These are phyloP conservation scores for Spodoptera litura DNA, from an alignment of 1,140 invertebrate species.

Conservation along the genomic window DNA sequence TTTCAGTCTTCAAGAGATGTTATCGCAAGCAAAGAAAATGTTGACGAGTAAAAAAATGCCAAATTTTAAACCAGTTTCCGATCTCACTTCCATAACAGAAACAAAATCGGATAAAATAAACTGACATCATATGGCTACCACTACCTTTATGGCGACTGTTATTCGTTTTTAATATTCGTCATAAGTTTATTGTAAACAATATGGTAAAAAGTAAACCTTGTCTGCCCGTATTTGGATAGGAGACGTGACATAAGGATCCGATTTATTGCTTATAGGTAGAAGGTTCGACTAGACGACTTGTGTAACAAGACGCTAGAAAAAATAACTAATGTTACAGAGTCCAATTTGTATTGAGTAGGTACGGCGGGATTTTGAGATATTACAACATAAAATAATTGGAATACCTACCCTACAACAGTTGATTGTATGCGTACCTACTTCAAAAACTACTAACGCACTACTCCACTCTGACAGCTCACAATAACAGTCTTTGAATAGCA, in stretches of 20 bases:
- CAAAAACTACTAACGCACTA: no score
- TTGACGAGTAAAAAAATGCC: no score
- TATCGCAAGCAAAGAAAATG: no score
- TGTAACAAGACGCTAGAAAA: not conserved
- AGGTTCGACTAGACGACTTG: not conserved
- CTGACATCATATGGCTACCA: not conserved
- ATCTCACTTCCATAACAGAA: constrained; percentile 1
- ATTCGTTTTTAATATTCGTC: constrained; percentile 40
- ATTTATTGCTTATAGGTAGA: not conserved
- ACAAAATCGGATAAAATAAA: not conserved
- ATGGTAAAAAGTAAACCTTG: constrained; percentile 41
- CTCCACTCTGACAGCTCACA: no score
- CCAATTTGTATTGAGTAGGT: no score
- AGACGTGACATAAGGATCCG: constrained; percentile 12
- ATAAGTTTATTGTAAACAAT: constrained; percentile 43
- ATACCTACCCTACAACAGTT: no score
- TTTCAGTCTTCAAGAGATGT: no score
- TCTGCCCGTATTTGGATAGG: constrained; percentile 12
- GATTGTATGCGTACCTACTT: no score
- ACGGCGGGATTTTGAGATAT: no score
- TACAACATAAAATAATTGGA: no score
- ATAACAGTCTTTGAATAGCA: no score
- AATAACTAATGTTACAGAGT: no score
- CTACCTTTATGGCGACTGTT: constrained; percentile 35
- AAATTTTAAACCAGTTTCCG: not conserved